phyloP scores from a whole-genome alignment of 2,888 invertebrate species.

The Strigamia transsilvanica region DNA sequence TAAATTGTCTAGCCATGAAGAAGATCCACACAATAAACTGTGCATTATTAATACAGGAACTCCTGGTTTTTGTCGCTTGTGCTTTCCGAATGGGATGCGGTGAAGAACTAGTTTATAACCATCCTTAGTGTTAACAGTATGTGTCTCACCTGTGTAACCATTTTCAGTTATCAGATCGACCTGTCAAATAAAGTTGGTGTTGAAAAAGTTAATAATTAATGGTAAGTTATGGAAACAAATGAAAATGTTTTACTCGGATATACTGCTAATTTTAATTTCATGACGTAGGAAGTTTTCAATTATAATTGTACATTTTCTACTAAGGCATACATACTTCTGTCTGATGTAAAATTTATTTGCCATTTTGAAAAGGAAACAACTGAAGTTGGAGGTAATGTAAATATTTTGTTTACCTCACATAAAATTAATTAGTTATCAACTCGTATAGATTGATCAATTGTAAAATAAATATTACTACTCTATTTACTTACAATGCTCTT shows the following conservation, averaged over 20 bases:
- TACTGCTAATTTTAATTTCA: too few species aligned
- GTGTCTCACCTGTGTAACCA: background rate
- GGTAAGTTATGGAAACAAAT: too few species aligned
- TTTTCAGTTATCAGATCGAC: background rate
- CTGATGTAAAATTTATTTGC: too few species aligned
- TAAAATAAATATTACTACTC: background rate
- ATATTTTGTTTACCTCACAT: too few species aligned
- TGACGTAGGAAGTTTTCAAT: too few species aligned
- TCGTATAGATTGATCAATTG: background rate
- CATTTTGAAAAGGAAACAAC: too few species aligned
- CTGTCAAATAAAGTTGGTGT: background rate
- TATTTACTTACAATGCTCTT: background rate
- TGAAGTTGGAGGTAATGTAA: too few species aligned
- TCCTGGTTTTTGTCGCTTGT: background rate
- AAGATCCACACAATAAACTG: background rate
- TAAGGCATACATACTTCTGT: too few species aligned
- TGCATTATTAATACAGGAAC: constrained; percentile 5
- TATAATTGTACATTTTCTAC: too few species aligned
- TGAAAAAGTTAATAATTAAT: too few species aligned
- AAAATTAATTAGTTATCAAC: background rate
- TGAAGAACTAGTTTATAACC: background rate
- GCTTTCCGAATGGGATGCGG: background rate
- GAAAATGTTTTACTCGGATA: too few species aligned
- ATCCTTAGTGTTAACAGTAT: background rate
- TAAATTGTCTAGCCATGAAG: background rate